These are phyloP conservation scores for Calameuta idolon DNA, from an alignment of 2,888 invertebrate species.

Conservation along the genomic window DNA sequence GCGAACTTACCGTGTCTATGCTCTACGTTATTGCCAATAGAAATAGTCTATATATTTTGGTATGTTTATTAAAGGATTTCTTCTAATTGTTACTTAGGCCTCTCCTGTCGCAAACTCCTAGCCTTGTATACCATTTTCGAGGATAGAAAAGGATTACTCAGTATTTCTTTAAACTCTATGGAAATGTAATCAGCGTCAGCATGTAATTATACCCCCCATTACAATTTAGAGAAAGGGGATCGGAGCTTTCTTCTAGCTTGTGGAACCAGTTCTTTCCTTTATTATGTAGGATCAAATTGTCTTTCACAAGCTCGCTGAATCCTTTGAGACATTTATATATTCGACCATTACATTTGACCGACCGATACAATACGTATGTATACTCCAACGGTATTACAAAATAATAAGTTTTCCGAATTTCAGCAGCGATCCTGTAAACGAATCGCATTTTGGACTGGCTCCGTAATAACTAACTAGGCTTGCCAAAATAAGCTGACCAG, in stretches of 20 bases:
- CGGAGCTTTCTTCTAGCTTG: background rate
- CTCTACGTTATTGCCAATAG: slow-evolving; percentile 7
- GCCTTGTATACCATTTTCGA: background rate
- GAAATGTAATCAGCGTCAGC: background rate
- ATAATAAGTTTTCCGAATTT: background rate
- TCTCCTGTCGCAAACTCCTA: background rate
- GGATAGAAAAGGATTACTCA: background rate
- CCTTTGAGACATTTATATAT: background rate
- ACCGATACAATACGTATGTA: background rate
- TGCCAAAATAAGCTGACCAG: slow-evolving; percentile 7
- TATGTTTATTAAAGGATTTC: slow-evolving; percentile 24
- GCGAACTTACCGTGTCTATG: slow-evolving; percentile 17
- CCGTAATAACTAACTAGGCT: background rate
- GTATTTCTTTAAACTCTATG: background rate
- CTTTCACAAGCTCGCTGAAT: background rate
- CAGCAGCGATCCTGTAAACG: background rate
- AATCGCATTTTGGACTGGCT: background rate
- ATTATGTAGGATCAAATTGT: background rate
- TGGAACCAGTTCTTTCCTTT: background rate
- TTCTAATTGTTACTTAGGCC: background rate
- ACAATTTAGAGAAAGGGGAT: background rate
- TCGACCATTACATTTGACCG: background rate
- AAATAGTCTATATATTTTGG: slow-evolving; percentile 14
- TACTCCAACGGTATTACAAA: background rate
- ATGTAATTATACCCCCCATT: background rate